Base-by-base conservation (phyloP, 2,113 vertebrate genomes). In the Picathartes gymnocephalus region DNA sequence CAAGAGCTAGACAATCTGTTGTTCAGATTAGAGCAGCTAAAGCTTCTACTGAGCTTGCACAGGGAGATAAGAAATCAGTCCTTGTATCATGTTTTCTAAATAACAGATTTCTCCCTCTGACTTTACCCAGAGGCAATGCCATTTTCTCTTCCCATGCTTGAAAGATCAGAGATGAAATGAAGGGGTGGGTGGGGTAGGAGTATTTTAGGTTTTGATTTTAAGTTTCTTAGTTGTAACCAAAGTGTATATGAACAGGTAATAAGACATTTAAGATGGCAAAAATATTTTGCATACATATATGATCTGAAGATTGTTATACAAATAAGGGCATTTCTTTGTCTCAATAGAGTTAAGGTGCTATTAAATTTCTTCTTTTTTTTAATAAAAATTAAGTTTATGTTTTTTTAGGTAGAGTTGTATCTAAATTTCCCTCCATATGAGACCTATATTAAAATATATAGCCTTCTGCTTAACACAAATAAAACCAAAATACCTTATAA, bases 31-130 rank as follows among this genome's bases (percentile, higher is more conserved):
- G 81, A 93, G 86, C 31, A 64, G n/a, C 64, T 68, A 86, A 96
- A 93, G 15, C 76, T 79, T 86, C 69, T 21, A 56, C 57, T 81
- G 57, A 92, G 77, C 44, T 93, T 74, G 80, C 37, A 86, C 93
- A 86, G 16, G 7, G 8, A 93, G 90, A 96, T 93, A 96, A 88
- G 88, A 88, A 94, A 96, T 94, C 90, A 96, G 30, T 71, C 65
- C 51, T 92, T 88, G 76, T 92, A 93, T 93, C 85, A 37, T 35
- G 74, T 87, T 94, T 79, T 90, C 81, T 81, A 87, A 79, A 87
- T 31, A 87, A 85, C 37, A 77, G 48, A 61, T 91, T 94, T 91
- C 54, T 95, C 42, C 16, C 28, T 74, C 78, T 56, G 66, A 90
- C 80, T 86, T 86, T 23, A 56, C 79, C 81, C 69, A 60, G 79